Conservation (phyloP, 2,797 vertebrate species). For the Acrossocheilus fasciatus region DNA sequence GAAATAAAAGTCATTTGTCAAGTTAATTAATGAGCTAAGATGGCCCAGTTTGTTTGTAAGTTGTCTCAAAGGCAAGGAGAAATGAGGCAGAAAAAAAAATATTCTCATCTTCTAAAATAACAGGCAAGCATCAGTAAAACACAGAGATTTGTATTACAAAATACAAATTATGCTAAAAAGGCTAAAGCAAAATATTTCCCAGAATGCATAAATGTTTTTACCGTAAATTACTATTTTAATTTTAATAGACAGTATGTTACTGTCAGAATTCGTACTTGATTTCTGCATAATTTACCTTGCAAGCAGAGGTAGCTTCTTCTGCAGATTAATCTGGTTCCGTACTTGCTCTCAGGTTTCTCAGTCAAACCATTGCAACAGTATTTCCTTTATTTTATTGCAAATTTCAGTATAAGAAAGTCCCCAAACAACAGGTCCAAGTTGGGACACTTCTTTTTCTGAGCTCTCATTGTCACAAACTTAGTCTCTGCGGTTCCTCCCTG, state of each 20-base stretch:
- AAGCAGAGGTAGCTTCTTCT: background rate
- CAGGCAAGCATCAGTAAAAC: background rate
- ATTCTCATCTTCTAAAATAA: background rate
- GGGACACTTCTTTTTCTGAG: too few species aligned
- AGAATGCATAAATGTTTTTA: background rate
- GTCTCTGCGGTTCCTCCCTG: too few species aligned
- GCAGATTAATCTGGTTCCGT: background rate
- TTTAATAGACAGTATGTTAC: too few species aligned
- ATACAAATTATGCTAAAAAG: background rate
- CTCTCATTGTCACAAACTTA: too few species aligned
- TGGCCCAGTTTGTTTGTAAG: background rate
- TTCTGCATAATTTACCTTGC: background rate
- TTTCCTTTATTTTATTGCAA: background rate
- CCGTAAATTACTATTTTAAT: background rate
- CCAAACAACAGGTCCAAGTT: background rate
- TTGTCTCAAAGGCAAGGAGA: background rate
- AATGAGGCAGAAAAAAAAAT: background rate
- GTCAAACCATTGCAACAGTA: background rate
- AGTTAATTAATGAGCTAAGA: background rate
- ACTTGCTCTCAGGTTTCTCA: slow-evolving; percentile 2
- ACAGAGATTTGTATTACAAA: background rate
- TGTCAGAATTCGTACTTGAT: background rate
- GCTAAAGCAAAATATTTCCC: background rate
- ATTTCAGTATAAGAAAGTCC: background rate
- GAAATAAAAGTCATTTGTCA: background rate